Evolutionary conservation across 2,797 vertebrate species (phyloP), one percentile per base, ranked within the genome.

Genomic region (Girardinus metallicus): DNA sequence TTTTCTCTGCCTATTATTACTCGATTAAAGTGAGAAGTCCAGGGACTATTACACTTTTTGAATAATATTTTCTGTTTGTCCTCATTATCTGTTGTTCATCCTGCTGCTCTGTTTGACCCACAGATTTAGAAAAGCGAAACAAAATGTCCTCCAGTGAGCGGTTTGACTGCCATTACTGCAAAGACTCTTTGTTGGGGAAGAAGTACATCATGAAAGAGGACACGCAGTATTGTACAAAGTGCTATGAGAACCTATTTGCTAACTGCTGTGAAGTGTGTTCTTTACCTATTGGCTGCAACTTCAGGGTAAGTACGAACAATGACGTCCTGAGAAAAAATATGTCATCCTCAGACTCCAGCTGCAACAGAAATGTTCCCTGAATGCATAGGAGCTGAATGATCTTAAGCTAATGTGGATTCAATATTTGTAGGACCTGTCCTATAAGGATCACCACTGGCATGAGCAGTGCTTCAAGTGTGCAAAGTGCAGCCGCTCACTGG

Each of bases 371-470:
- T 5, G 7, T 31, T 26, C 74, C 70, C 62, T 26, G 0, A 73
- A 74, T 49, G 34, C 2, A 26, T 23, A 41, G 36, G 41, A n/a
- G 31, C n/a, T 78, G 4, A 29, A 71, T 43, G 6, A 71, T 46
- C 9, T 23, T 26, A 74, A 53, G 36, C 21, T 74, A 73, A 78
- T 34, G 62, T 83, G 16, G 86, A 11, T 72, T 31, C 73, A 76
- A 88, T 78, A 90, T 83, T 92, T 62, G 1, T 90, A 99, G 99
- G 98, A 99, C 89, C 94, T 99, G 79, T 96, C 97, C 86, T 99
- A 99, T 81, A 99, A 99, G 94, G 97, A 97, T 85, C 95, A 88
- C 12, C 98, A 99, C 90, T 99, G 98, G 98, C 99, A 99, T 0
- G 97, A 99, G 80, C 81, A 93, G 3, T 99, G 99, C 91, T 99